A percentile compares a stretch with the other conserved stretches of the same genome.
phyloP scores from a whole-genome alignment of 2,113 vertebrate species.

The Lathamus discolor region DNA sequence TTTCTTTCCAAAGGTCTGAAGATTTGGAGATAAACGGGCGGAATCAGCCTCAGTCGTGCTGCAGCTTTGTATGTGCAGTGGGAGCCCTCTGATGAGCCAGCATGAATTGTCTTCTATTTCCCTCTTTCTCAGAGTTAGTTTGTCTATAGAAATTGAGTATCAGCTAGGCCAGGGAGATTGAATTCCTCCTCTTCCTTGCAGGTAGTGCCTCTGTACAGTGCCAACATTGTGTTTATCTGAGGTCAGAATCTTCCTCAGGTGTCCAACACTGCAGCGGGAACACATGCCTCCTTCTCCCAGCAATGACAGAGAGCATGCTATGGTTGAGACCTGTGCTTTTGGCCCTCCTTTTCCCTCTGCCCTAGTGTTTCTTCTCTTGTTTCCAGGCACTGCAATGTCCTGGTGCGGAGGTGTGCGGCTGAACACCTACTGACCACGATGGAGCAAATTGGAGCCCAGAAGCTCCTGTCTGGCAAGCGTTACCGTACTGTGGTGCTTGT shows the following conservation, averaged over 20 bases:
- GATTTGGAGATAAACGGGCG: too few species aligned
- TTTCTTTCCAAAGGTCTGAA: too few species aligned
- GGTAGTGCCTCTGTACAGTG: not conserved
- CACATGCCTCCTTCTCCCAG: not conserved
- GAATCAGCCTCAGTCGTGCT: too few species aligned
- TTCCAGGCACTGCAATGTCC: constrained; percentile 64
- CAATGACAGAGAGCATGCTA: not conserved
- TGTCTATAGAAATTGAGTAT: too few species aligned
- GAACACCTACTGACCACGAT: constrained; percentile 44
- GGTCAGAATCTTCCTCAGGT: not conserved
- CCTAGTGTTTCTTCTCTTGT: not conserved
- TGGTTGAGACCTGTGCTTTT: not conserved
- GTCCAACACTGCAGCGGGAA: accelerated
- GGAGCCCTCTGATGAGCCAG: too few species aligned
- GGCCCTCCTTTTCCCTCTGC: not conserved
- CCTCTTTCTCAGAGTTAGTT: too few species aligned
- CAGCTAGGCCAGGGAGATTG: too few species aligned
- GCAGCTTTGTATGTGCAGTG: too few species aligned
- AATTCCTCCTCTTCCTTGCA: not conserved
- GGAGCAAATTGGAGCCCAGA: constrained; percentile 41
- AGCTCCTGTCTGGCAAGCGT: constrained; percentile 12
- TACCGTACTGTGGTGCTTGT: not conserved
- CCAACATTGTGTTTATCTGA: not conserved
- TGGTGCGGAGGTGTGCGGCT: constrained; percentile 60
- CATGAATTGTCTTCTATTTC: too few species aligned